Conservation (phyloP, 1,140 invertebrate species). For the Drosophila nebulosa region DNA sequence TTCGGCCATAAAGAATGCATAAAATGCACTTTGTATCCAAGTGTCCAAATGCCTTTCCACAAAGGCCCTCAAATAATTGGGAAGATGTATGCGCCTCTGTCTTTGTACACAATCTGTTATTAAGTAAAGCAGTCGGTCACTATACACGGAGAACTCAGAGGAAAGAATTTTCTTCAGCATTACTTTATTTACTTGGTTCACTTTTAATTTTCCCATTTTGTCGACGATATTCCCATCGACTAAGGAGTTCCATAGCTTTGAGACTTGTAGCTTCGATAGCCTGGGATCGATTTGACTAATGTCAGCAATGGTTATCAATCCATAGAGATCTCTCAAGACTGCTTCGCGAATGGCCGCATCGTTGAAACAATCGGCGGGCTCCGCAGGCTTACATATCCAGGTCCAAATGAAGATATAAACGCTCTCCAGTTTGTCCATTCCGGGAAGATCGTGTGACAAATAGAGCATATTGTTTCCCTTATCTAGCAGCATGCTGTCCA, state of each 20-base stretch:
- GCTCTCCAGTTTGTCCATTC: slow-evolving; percentile 68
- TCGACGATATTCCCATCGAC: neutral
- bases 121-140: neutral
- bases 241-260: neutral
- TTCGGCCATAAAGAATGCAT: neutral
- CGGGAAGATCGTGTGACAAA: slow-evolving; percentile 65
- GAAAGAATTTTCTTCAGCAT: neutral
- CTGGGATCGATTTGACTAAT: neutral
- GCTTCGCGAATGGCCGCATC: neutral
- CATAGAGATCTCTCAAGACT: slow-evolving; percentile 1
- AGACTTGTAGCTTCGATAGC: neutral
- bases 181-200: neutral
- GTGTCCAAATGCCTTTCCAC: slow-evolving; percentile 1
- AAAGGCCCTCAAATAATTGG: slow-evolving; percentile 3
- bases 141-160: neutral
- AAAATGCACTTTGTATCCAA: slow-evolving; percentile 7
- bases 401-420: slow-evolving; percentile 75
- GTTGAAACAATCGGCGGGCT: neutral
- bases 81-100: neutral
- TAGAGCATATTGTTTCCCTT: slow-evolving; percentile 75
- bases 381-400: slow-evolving; percentile 38
- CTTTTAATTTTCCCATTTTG: neutral
- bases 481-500: slow-evolving; percentile 80
- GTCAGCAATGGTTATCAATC: neutral
- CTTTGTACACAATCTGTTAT: neutral